Evolutionary conservation across 2,113 vertebrate genomes (phyloP).

Genomic region (Xenus cinereus): DNA sequence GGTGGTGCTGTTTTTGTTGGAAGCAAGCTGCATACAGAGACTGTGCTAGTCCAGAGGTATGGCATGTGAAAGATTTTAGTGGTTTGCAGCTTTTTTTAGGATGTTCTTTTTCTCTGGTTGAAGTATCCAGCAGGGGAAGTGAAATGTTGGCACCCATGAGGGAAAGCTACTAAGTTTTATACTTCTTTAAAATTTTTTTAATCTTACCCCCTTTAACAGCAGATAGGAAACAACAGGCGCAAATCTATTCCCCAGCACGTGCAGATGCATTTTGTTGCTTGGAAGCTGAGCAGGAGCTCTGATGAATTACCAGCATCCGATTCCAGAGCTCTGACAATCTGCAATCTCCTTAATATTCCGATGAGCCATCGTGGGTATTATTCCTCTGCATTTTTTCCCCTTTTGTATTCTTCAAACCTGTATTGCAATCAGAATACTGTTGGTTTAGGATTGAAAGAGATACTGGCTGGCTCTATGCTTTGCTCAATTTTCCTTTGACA

Average conservation of each 20-base stretch:
- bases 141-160: background rate
- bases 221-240: background rate
- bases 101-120: background rate
- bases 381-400: background rate
- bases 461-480: background rate
- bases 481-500: background rate
- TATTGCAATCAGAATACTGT: background rate
- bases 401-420: background rate
- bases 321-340: constrained; percentile 29
- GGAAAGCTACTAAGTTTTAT: background rate
- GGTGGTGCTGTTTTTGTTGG: background rate
- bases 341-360: constrained; percentile 40
- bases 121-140: background rate
- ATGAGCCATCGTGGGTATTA: background rate
- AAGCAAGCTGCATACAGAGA: background rate
- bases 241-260: background rate
- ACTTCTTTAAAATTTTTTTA: too few species aligned
- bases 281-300: constrained; percentile 18
- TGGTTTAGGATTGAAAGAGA: constrained; percentile 4
- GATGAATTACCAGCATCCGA: background rate
- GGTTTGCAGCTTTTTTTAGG: background rate
- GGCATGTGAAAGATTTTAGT: background rate
- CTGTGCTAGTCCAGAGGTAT: background rate
- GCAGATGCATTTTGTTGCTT: constrained; percentile 1
- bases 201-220: background rate